Base-by-base conservation (phyloP, 2,888 invertebrate genomes). In the Dryococelus australis region DNA sequence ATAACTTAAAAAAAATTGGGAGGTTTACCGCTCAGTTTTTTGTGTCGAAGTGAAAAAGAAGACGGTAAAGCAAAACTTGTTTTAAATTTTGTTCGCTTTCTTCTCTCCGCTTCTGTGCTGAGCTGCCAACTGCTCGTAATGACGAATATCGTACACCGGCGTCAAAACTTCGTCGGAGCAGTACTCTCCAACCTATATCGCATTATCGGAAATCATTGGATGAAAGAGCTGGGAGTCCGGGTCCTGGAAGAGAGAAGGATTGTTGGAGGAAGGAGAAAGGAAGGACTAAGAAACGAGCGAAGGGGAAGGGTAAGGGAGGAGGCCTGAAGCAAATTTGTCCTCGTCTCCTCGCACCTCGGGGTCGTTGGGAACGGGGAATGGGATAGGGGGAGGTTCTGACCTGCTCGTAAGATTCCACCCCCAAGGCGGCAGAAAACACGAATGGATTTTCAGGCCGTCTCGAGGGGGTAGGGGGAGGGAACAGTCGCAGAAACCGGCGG, bases 81-180 rank as follows among this genome's bases (percentile, higher is more conserved):
- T 47, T 16, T 47, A 47, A 47, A 16, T 47, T 47, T 47, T 47
- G 47, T 47, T 13, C 10, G 16, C 8, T 47, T 47, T 47, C 8
- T 47, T 13, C 47, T 13, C 8, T 47, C 0, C 47, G 47, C 47
- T 47, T 47, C 16, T 6, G 5, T 1, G 16, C 47, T 16, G 47
- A 47, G 16, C 8, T 47, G 47, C 10, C 47, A 13, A 47, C 47
- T 13, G 16, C 4, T 47, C 2, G 16, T 47, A 47, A 47, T 47
- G 47, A 47, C 8, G 47, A 8, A 47, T 47, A 3, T 47, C 8
- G 35, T 6, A 16, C 47, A 47, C 10, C 47, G 47, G 65, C n/a
- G 65, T 65, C 65, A 65, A 65, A 65, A 65, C 65, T 65, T 65
- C n/a, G 65, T n/a, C 65, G 65, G 65, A 20, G 65, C 65, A n/a